Evolutionary conservation across 37 sponge, comb jelly and placozoan species (phyloP), one percentile per base, ranked within the genome.

Genomic region (Lycopodina hypogea): DNA sequence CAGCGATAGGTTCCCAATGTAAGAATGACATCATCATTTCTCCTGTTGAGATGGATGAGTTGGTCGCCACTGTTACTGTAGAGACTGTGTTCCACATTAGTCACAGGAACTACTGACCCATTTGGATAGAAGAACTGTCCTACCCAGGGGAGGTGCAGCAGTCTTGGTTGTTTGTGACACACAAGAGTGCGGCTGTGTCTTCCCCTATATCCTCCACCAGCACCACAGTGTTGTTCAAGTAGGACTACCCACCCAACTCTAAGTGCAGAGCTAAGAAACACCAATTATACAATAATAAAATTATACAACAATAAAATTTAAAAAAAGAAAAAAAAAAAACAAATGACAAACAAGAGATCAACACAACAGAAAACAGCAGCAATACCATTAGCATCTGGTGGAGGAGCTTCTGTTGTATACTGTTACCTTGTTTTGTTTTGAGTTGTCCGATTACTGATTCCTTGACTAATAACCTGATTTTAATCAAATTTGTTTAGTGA

Each of bases 121-220:
- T 62, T 26, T 8, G 64, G 64, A 21, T 62, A 62, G 64, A n/a
- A 62, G 64, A 62, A 62, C 64, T 62, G n/a, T 62, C 64, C 64
- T n/a, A 26, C n/a, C n/a, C n/a, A n/a, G n/a, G n/a, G n/a, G n/a
- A n/a, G 26, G 29, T 21, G 26, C 64, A 62, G 64, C 64, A 62
- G 9, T 21, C 26, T 28, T 15, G 11, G 17, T 62, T 62, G 26
- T 62, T 26, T 23, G 64, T 62, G 29, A 62, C 64, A 62, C 64
- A 62, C 24, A 62, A 21, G 9, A 62, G 64, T 28, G 24, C 64
- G 17, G 24, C 19, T 23, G 24, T 26, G 9, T 24, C 64, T 26
- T 62, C 64, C 8, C 64, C 64, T 8, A 62, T 62, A 62, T 62
- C 64, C 11, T 21, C 64, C 26, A 12, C 30, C 11, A 26, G 8